These are phyloP conservation scores for Sphaerodactylus townsendi DNA, from an alignment of 2,113 vertebrate genomes.

Conservation along the genomic window DNA sequence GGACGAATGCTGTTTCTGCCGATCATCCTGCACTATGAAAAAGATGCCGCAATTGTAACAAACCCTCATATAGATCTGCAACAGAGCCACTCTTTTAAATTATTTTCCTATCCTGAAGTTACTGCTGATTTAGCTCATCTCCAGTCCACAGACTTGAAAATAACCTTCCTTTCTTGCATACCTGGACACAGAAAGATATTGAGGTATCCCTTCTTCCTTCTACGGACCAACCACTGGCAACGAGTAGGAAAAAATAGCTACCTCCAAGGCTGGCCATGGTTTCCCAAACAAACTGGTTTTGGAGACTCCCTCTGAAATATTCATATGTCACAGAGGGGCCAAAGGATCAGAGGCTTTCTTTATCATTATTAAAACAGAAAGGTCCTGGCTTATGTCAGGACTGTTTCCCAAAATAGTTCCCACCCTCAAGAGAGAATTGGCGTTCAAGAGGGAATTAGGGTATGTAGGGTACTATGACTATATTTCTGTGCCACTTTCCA, in stretches of 20 bases:
- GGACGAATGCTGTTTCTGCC: background rate
- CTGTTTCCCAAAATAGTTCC: background rate
- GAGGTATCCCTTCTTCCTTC: background rate
- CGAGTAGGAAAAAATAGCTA: background rate
- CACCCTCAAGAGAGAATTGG: background rate
- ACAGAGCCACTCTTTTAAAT: too few species aligned
- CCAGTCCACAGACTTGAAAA: too few species aligned
- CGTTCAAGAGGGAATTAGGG: background rate
- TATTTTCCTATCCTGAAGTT: rapidly evolving
- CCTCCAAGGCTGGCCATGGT: background rate
- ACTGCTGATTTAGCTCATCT: rapidly evolving
- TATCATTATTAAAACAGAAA: background rate
- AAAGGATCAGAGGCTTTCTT: rapidly evolving
- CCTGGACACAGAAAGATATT: background rate
- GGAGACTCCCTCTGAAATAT: background rate
- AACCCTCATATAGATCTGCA: background rate
- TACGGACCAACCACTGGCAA: background rate
- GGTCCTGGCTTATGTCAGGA: background rate
- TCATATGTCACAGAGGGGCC: rapidly evolving
- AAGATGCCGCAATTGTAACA: background rate
- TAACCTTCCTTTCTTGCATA: background rate
- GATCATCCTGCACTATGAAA: background rate
- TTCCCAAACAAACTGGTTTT: background rate
- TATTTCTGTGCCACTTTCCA: background rate
- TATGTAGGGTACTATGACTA: background rate